Base-by-base conservation (phyloP, 92 coral and sea anemone genomes). In the Phenganax subtilis region DNA sequence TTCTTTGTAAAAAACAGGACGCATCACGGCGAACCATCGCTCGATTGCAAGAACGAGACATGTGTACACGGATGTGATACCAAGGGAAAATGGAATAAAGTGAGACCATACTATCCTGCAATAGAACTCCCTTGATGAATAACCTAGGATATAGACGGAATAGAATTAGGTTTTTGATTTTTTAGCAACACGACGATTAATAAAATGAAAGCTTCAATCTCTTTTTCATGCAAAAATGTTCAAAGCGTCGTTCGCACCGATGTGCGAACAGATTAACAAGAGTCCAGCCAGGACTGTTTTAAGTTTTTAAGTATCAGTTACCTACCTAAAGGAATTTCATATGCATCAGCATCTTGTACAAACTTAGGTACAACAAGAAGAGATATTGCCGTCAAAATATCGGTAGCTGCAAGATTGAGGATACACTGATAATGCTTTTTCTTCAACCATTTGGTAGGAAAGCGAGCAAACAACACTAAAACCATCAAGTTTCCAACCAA, bases 11-110 rank as follows among this genome's bases (percentile, higher is more conserved):
- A 60, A 71, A 12, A 91, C 57, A 14, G 91, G 90, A 27, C 88
- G 82, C 12, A 86, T 86, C 6, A 92, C 90, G n/a, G 97, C 97
- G 47, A 81, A 90, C 97, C 97, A 92, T n/a, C 97, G 86, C 55
- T 92, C 97, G 6, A 90, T 84, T 25, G 93, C 90, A 51, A 92
- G 78, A 17, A 90, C 84, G 37, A 89, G 86, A 7, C 86, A 84
- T 0, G 93, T 90, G 86, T 92, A 92, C 76, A 92, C 75, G 8
- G 97, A 92, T 12, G 90, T 92, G 1, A 90, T 90, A 27, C 97
- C 93, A 14, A 88, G 74, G 8, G 93, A 84, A 71, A 90, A 87
- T 8, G 89, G 86, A 56, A 92, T 80, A 75, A 77, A 90, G 30
- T 90, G 97, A 68, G 83, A 79, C 83, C 83, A 79, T 0, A 79